Evolutionary conservation across 1,140 invertebrate species (phyloP), one percentile per base, ranked within the genome.

Genomic region (Bilobella aurantiaca): DNA sequence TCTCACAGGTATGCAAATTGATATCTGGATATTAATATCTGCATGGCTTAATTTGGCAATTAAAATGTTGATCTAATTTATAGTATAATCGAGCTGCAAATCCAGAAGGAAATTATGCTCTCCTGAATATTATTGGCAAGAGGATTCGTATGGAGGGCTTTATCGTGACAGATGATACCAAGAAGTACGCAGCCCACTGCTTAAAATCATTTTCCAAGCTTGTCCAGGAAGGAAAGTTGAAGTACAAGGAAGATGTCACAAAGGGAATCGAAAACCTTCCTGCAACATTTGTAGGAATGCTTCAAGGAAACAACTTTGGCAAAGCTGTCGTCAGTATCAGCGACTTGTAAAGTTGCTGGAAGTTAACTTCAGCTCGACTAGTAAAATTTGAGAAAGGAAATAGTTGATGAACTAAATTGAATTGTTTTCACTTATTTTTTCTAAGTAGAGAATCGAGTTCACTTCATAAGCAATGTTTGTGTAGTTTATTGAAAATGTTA

Each of bases 181-280:
- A 8, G 18, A 42, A 42, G 34, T 42, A 42, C 34, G 34, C 34
- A 42, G 34, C 34, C 34, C 8, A 42, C 8, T 8, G 34, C 18
- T 12, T 42, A 8, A 42, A 42, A 18, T 8, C 18, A 8, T 42
- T 42, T 42, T 8, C 18, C 8, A 42, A 42, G 18, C 18, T 42
- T 12, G 18, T 42, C 34, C 34, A 42, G 18, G 34, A 42, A 42
- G 34, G 34, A 42, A 42, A 42, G 53, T 14, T 86, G 3, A 80
- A 81, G 71, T 82, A 81, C 70, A 76, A 73, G 58, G 84, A 86
- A 76, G 82, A 82, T n/a, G 69, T 84, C 1, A 81, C 81, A 1
- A 75, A 83, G 30, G 85, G 84, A 1, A 86, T 87, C 69, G 82
- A 85, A 42, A 82, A 83, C 64, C 82, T 84, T 74, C 80, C 79